Evolutionary conservation across 2,797 vertebrate genomes (phyloP).

Genomic region (Enoplosus armatus): DNA sequence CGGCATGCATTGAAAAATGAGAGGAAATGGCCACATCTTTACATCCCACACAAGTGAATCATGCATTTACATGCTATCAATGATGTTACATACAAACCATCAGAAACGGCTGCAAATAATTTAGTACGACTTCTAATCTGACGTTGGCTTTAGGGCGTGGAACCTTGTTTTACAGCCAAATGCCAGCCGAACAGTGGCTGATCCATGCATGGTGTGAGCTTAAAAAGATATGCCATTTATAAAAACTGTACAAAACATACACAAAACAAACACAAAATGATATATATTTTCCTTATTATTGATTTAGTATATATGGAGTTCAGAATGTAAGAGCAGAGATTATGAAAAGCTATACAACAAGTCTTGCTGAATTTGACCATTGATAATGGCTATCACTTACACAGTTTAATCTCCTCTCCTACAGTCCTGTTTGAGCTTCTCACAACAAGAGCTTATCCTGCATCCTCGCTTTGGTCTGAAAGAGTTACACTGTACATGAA

Average conservation of each 20-base stretch:
- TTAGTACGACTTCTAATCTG: conserved; percentile 7
- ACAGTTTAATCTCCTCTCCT: not conserved
- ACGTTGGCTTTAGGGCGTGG: conserved; percentile 13
- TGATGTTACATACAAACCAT: not conserved
- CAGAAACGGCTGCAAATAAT: not conserved
- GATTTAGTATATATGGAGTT: not conserved
- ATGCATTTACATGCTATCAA: not conserved
- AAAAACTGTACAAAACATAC: not conserved
- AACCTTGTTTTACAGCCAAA: not conserved
- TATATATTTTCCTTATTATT: not conserved
- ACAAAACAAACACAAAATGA: not conserved
- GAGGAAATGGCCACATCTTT: not conserved
- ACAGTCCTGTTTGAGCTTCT: not conserved
- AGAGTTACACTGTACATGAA: not conserved
- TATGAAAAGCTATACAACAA: not conserved
- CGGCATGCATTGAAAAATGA: not conserved
- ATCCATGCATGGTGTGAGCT: not conserved
- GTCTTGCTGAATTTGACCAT: not conserved
- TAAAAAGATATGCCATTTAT: not conserved
- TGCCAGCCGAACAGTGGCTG: not conserved
- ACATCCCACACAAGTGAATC: not conserved
- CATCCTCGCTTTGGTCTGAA: not conserved
- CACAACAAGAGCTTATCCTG: not conserved
- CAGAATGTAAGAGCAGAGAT: not conserved
- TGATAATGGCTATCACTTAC: not conserved